Base-by-base conservation (phyloP, 2,113 vertebrate genomes). In the human region DNA sequence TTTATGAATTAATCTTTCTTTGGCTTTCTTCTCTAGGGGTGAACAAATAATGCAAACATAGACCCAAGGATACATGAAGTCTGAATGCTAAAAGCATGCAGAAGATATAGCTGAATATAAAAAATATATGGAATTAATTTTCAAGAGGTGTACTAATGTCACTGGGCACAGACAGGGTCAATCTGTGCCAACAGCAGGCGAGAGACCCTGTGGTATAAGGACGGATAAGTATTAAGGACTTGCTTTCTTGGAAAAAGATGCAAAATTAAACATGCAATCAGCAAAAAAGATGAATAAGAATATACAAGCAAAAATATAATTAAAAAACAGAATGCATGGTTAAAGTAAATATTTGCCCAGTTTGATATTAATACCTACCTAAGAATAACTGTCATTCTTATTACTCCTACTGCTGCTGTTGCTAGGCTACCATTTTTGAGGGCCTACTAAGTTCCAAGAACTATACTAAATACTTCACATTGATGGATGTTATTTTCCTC, bases 1-100 rank as follows among this genome's bases (percentile, higher is more conserved):
- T 97, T 98, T 94, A 98, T 97, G 96, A 98, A 98, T 98, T 97
- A 97, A 98, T 98, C 94, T 98, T 97, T 96, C 96, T 96, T 97
- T 96, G 96, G 82, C 94, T 98, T 98, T 97, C 95, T 98, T 97
- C 98, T 98, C 96, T 55, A 97, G 85, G 92, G 96, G 93, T 97
- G 92, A 97, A n/a, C 78, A 97, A 97, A 97, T 96, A 97, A 96
- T 97, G 78, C 68, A 98, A 98, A 98, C 72, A 93, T 50, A 97
- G 40, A 75, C 89, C 86, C 48, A 43, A 92, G 55, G 35, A 93
- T 90, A 96, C 79, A 90, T 93, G 94, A 94, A 78, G 8, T 89
- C 84, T 96, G 95, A 96, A 96, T 87, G 90, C 86, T 97, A 94
- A 97, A 38, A 78, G 57, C 80, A 94, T 83, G 16, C 73, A 76